phyloP scores from a whole-genome alignment of 2,888 invertebrate species.

The Zele albiditarsus region DNA sequence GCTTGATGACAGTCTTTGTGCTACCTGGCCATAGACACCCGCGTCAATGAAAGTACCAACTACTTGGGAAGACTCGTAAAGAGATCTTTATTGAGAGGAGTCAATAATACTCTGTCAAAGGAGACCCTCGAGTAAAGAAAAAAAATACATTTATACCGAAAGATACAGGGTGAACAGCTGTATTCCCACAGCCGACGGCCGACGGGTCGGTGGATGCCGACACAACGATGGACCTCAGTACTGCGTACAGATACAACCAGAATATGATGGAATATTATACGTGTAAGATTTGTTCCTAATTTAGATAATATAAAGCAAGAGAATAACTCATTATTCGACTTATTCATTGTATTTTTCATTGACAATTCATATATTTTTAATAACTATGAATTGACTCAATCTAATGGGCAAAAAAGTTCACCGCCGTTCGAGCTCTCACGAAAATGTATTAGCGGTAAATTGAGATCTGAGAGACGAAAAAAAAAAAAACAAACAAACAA shows the following conservation, averaged over 20 bases:
- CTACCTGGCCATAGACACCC: slow-evolving; percentile 56
- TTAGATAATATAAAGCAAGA: background rate
- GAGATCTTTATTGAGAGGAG: slow-evolving; percentile 54
- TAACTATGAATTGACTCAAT: too few species aligned
- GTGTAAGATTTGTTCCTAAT: slow-evolving; percentile 79
- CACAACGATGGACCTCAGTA: slow-evolving; percentile 86
- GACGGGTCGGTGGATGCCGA: slow-evolving; percentile 56
- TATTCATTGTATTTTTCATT: too few species aligned
- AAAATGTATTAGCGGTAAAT: background rate
- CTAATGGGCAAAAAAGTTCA: too few species aligned
- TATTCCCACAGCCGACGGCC: slow-evolving; percentile 66
- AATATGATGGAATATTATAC: slow-evolving; percentile 99
- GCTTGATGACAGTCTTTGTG: slow-evolving; percentile 68
- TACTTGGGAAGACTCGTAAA: slow-evolving; percentile 48
- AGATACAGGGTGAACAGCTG: slow-evolving; percentile 56
- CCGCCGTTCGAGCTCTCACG: background rate
- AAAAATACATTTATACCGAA: slow-evolving; percentile 13
- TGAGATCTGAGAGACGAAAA: background rate
- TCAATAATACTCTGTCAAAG: slow-evolving; percentile 52
- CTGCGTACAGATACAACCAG: slow-evolving; percentile 96
- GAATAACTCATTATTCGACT: too few species aligned
- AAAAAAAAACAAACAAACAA: too few species aligned
- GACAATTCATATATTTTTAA: too few species aligned
- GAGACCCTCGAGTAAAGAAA: background rate
- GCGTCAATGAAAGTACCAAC: slow-evolving; percentile 42